These are phyloP conservation scores for Drosophila pandora DNA, from an alignment of 1,140 invertebrate species.

Conservation along the genomic window DNA sequence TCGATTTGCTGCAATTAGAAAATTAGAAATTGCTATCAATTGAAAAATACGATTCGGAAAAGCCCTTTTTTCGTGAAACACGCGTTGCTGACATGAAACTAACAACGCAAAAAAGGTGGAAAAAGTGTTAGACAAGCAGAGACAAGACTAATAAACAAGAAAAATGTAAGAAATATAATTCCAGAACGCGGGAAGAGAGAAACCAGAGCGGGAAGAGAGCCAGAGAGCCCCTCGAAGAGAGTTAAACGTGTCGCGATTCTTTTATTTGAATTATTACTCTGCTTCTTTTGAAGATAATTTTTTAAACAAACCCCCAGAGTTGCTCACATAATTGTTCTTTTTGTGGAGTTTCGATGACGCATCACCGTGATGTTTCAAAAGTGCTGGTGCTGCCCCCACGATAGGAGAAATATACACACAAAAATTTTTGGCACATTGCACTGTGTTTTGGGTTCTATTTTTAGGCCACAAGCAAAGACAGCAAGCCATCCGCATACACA, in stretches of 20 bases:
- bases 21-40: slow-evolving; percentile 57
- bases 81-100: slow-evolving; percentile 30
- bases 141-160: slow-evolving; percentile 37
- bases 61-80: slow-evolving; percentile 10
- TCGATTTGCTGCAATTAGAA: slow-evolving; percentile 37
- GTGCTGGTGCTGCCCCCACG: neutral
- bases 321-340: slow-evolving; percentile 15
- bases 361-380: slow-evolving; percentile 28
- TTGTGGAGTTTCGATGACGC: slow-evolving; percentile 35
- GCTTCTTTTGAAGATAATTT: slow-evolving; percentile 34
- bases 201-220: slow-evolving; percentile 40
- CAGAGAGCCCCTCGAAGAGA: slow-evolving; percentile 32
- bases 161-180: slow-evolving; percentile 58
- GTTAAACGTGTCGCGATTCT: slow-evolving; percentile 42
- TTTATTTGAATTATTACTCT: slow-evolving; percentile 17
- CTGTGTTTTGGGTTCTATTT: slow-evolving; percentile 60
- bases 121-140: slow-evolving; percentile 24
- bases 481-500: slow-evolving; percentile 37
- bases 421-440: slow-evolving; percentile 65
- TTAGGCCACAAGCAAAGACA: slow-evolving; percentile 41
- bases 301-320: slow-evolving; percentile 29
- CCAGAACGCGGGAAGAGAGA: slow-evolving; percentile 3
- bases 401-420: neutral
- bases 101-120: slow-evolving; percentile 7
- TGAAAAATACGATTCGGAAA: slow-evolving; percentile 48